These are phyloP conservation scores for Nothoprocta pentlandii DNA, from an alignment of 2,113 vertebrate species.

Conservation along the genomic window DNA sequence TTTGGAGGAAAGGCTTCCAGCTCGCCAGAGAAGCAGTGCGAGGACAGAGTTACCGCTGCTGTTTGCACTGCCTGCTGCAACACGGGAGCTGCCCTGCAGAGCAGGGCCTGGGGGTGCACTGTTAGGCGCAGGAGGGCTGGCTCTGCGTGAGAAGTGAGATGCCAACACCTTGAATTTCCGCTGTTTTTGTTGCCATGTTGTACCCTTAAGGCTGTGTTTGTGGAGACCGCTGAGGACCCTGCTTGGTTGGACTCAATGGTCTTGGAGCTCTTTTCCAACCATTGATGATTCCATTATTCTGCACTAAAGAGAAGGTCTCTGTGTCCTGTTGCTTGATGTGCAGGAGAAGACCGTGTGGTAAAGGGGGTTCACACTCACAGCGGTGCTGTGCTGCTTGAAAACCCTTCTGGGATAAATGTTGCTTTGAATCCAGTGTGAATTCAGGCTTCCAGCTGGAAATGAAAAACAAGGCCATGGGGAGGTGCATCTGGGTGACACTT, in stretches of 20 bases:
- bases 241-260: not conserved
- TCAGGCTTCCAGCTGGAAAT: not conserved
- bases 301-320: not conserved
- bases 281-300: no score
- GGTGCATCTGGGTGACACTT: constrained; percentile 52
- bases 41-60: not conserved
- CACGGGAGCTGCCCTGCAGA: not conserved
- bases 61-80: constrained; percentile 6
- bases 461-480: not conserved
- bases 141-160: not conserved
- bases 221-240: not conserved
- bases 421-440: not conserved
- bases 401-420: not conserved
- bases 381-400: not conserved
- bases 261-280: no score
- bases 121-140: not conserved
- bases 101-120: constrained; percentile 1
- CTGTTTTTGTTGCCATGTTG: not conserved
- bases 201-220: not conserved
- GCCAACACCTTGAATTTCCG: not conserved
- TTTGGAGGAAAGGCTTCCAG: not conserved
- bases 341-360: not conserved
- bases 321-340: fast-evolving
- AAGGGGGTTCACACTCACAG: not conserved
- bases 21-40: not conserved